Percentiles rank a stretch among this genome's conserved stretches.
Evolutionary conservation across 2,113 vertebrate species (phyloP).

Genomic region (Phylloscopus trochiloides): DNA sequence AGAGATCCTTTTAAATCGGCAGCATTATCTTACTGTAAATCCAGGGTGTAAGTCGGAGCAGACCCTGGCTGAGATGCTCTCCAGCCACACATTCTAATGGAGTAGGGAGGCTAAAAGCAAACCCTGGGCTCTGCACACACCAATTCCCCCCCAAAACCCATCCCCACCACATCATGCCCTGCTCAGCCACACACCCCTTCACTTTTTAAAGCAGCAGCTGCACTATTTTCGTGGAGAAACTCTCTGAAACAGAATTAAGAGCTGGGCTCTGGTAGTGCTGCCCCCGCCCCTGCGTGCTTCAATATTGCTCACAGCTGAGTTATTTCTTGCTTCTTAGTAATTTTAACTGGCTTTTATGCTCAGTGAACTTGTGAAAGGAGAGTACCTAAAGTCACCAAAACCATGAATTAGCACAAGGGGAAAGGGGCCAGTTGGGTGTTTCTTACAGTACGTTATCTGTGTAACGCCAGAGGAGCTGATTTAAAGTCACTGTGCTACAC

Average conservation of each 20-base stretch:
- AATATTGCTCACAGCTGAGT: constrained; percentile 54
- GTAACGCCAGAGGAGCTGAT: constrained; percentile 34
- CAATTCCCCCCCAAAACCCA: not conserved
- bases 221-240: not conserved
- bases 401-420: constrained; percentile 12
- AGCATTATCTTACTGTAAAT: constrained; percentile 7
- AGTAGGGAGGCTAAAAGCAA: not conserved
- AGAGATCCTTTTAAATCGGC: not conserved
- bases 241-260: not conserved
- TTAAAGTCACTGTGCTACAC: constrained; percentile 25
- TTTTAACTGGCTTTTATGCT: constrained; percentile 47
- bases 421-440: not conserved
- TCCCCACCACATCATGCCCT: not conserved
- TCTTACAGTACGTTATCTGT: not conserved
- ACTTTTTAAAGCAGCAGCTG: not conserved
- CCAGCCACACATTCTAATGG: not conserved
- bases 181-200: not conserved
- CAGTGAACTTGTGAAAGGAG: constrained; percentile 20
- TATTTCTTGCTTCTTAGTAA: constrained; percentile 55
- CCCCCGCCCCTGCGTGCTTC: not conserved
- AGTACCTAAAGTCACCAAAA: constrained; percentile 33
- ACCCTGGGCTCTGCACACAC: not conserved
- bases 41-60: not conserved
- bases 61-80: not conserved
- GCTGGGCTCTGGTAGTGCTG: not conserved